Evolutionary conservation across 2,888 invertebrate species (phyloP), one percentile per base, ranked within the genome.

Genomic region (Formica aserva): DNA sequence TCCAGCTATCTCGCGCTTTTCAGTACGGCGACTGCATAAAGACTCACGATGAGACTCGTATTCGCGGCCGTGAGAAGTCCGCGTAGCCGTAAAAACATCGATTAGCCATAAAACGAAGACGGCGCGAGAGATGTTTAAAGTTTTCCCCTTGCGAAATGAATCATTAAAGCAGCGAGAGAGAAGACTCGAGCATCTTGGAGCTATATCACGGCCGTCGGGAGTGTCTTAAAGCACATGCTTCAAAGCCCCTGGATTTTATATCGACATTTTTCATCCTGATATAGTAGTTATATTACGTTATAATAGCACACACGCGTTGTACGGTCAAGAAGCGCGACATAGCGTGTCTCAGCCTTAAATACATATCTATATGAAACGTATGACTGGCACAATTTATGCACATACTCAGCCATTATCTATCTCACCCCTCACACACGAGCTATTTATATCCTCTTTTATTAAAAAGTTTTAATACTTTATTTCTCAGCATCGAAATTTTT

Each of bases 31-130:
- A 60, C 32, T 45, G 69, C 35, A 60, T 69, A 69, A 45, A 60
- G 75, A 72, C 77, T 41, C 71, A 65, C 66, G 69, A 55, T 55
- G 65, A 69, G 66, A 48, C 48, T 55, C 86, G 71, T 60, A 66
- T 75, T 77, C 75, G 71, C 62, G 75, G 80, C 74, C 75, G 67
- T 38, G 74, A 38, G 75, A 85, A 86, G 78, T 85, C 82, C 52
- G 67, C 45, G 62, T 63, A 66, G 82, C 78, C 82, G 75, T 89
- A 86, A 83, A 89, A 86, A 87, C 86, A 89, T 91, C 87, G 91
- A 92, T 90, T 88, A 90, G 82, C 87, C 84, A 86, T 92, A 90
- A 91, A 91, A 87, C 86, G 86, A 74, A 82, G 72, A 69, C 80
- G 83, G 66, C 84, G 78, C 78, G 55, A 81, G 87, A 81, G 87